phyloP scores from a whole-genome alignment of 2,888 invertebrate species.

The Calameuta idolon region DNA sequence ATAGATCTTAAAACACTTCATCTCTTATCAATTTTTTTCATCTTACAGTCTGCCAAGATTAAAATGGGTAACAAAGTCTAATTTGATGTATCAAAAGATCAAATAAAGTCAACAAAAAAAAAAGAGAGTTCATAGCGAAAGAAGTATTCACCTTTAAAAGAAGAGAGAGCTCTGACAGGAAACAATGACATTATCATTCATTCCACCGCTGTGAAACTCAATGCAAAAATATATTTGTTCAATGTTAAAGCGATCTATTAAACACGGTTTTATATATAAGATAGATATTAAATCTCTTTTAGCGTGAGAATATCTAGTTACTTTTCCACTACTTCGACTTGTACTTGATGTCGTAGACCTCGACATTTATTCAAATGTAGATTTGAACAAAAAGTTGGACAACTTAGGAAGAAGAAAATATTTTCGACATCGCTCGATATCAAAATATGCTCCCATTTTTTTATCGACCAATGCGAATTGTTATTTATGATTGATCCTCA shows the following conservation, averaged over 20 bases:
- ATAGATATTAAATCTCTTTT: not conserved
- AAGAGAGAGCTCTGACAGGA: constrained; percentile 12
- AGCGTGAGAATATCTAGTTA: not conserved
- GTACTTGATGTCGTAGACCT: not conserved
- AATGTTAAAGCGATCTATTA: constrained; percentile 11
- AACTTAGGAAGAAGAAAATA: not conserved
- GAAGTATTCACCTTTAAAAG: not conserved
- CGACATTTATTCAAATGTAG: not conserved
- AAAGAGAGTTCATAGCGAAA: not conserved
- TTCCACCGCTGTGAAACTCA: not conserved
- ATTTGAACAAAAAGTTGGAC: not conserved
- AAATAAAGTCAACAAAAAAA: constrained; percentile 3
- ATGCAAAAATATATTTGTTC: constrained; percentile 11
- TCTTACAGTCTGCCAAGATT: constrained; percentile 75
- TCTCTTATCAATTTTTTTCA: not conserved
- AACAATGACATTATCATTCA: constrained; percentile 8
- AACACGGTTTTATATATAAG: constrained; percentile 17
- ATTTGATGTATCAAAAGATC: constrained; percentile 23
- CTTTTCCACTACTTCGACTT: not conserved
- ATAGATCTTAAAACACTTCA: not conserved
- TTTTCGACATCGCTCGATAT: constrained; percentile 24
- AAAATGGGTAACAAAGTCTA: constrained; percentile 79
- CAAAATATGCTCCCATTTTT: constrained; percentile 30
- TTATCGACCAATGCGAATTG: constrained; percentile 21
- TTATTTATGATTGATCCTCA: constrained; percentile 4